Percentiles rank a stretch among this genome's conserved stretches.
These are phyloP conservation scores for Maccullochella peelii DNA, from an alignment of 2,113 vertebrate species.

Conservation along the genomic window DNA sequence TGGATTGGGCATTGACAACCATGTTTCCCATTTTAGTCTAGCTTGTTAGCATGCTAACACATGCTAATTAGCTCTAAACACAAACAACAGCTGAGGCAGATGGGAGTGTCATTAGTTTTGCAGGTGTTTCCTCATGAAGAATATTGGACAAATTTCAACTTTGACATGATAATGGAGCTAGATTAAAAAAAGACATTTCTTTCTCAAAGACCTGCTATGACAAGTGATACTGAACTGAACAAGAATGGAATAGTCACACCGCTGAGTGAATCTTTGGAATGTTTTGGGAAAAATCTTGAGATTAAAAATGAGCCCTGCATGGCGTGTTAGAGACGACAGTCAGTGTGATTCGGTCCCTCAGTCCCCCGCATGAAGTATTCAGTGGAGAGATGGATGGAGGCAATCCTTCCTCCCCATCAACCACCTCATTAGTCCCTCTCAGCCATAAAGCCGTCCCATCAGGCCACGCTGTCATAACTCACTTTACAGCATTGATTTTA, in stretches of 20 bases:
- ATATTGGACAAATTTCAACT: not conserved
- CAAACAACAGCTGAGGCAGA: not conserved
- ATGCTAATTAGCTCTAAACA: not conserved
- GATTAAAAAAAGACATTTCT: not conserved
- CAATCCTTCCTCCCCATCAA: conserved; percentile 82
- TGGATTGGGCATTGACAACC: not conserved
- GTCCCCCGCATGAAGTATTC: conserved; percentile 68
- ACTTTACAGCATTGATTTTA: conserved; percentile 90
- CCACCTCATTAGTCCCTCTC: conserved; percentile 85
- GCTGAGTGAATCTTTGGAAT: not conserved
- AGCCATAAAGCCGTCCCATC: conserved; percentile 85
- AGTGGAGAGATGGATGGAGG: conserved; percentile 80
- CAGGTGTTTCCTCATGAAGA: not conserved
- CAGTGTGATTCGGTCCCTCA: conserved; percentile 23
- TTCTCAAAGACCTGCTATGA: not conserved
- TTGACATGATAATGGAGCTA: not conserved
- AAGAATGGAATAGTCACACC: not conserved
- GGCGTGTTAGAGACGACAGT: not conserved
- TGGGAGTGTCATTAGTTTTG: not conserved
- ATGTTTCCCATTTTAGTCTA: not conserved
- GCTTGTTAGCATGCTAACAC: not conserved
- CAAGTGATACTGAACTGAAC: not conserved
- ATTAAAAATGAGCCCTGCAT: not conserved
- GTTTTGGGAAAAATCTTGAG: not conserved
- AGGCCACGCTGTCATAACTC: conserved; percentile 85